These are phyloP conservation scores for Pundamilia nyererei DNA, from an alignment of 2,113 vertebrate genomes.

Conservation along the genomic window DNA sequence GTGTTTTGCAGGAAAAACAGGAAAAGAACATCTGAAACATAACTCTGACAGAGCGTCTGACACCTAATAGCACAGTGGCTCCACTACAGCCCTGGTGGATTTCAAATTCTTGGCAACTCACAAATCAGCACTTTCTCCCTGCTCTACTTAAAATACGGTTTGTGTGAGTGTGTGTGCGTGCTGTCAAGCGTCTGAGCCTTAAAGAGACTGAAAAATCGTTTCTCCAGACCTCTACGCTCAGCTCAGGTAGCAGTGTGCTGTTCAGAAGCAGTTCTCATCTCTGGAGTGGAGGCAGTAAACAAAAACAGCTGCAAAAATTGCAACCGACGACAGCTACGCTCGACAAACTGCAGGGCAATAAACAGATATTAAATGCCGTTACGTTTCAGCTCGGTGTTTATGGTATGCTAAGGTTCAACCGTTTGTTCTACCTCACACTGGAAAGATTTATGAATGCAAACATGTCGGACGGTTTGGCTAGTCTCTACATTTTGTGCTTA, in stretches of 20 bases:
- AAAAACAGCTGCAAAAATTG: constrained; percentile 50
- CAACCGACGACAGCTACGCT: not conserved
- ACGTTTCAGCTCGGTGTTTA: not conserved
- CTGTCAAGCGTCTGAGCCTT: not conserved
- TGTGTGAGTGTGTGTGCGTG: not conserved
- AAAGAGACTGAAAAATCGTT: not conserved
- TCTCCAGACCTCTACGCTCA: constrained; percentile 6
- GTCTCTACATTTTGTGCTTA: not conserved
- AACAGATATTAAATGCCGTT: constrained; percentile 27
- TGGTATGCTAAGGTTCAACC: not conserved
- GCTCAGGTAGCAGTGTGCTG: constrained; percentile 2
- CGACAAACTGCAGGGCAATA: constrained; percentile 6
- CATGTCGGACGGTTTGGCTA: not conserved
- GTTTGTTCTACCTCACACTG: not conserved
- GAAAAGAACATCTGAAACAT: not conserved
- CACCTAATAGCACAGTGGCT: constrained; percentile 25
- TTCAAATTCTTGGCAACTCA: constrained; percentile 33
- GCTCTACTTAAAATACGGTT: not conserved
- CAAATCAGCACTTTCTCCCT: constrained; percentile 31
- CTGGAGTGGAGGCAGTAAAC: constrained; percentile 16
- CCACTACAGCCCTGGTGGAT: constrained; percentile 1
- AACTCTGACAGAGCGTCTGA: constrained; percentile 22
- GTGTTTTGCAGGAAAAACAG: not conserved
- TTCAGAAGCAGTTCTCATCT: not conserved
- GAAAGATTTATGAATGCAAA: not conserved